phyloP scores from a whole-genome alignment of 2,113 vertebrate genomes.

The Pseudonaja textilis region DNA sequence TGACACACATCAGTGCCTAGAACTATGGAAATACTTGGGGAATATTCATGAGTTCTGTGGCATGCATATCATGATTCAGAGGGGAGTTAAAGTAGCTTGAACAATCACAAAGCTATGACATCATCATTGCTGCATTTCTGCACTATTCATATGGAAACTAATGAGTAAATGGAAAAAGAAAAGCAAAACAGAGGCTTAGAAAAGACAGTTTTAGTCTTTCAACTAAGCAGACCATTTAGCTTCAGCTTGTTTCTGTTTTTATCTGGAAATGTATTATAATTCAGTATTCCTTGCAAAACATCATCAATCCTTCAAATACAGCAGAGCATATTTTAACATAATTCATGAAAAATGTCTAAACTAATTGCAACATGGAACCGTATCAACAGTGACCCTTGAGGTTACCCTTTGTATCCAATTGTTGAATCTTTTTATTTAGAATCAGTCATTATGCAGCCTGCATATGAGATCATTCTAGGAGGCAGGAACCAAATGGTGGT shows the following conservation, averaged over 20 bases:
- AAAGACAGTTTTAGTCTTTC: slow-evolving; percentile 34
- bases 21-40: neutral
- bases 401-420: neutral
- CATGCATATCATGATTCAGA: neutral
- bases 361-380: neutral
- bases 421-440: neutral
- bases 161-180: slow-evolving; percentile 26
- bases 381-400: neutral
- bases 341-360: slow-evolving; percentile 20
- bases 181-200: slow-evolving; percentile 17
- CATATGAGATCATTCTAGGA: neutral
- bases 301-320: slow-evolving; percentile 10
- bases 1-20: neutral
- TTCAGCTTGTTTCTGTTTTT: slow-evolving; percentile 5
- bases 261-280: slow-evolving; percentile 12
- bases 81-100: neutral
- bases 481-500: neutral
- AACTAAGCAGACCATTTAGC: slow-evolving; percentile 20
- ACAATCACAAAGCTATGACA: slow-evolving; percentile 17
- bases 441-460: too few species aligned
- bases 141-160: slow-evolving; percentile 19
- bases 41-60: slow-evolving; percentile 19
- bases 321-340: neutral
- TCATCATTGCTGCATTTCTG: slow-evolving; percentile 13
- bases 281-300: neutral